Conservation (phyloP, 2,888 invertebrate species). For the Endomychus coccineus region DNA sequence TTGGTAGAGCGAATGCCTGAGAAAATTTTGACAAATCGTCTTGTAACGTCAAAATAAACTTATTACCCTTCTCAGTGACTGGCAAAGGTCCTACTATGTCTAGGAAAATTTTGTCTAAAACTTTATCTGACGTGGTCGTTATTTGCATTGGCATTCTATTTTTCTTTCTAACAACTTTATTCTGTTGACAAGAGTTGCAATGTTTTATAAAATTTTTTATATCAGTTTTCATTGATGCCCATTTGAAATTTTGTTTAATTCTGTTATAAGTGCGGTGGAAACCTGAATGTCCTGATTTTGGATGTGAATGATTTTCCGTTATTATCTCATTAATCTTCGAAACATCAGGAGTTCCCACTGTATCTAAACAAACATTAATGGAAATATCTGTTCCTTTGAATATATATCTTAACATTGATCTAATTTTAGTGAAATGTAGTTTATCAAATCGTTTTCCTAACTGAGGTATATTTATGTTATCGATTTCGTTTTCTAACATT, state of each 20-base stretch:
- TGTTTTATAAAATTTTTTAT: slow-evolving; percentile 31
- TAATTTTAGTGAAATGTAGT: too few species aligned
- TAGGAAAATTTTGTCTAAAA: slow-evolving; percentile 28
- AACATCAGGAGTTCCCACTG: slow-evolving; percentile 10
- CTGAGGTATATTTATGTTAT: too few species aligned
- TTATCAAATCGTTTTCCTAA: too few species aligned
- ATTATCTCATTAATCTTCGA: slow-evolving; percentile 23
- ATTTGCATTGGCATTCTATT: slow-evolving; percentile 29
- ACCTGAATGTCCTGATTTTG: slow-evolving; percentile 23
- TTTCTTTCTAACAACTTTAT: too few species aligned
- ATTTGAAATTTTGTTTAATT: slow-evolving; percentile 28
- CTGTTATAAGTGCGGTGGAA: slow-evolving; percentile 24
- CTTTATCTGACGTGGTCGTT: slow-evolving; percentile 26
- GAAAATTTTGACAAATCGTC: slow-evolving; percentile 29
- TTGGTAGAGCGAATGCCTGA: slow-evolving; percentile 22
- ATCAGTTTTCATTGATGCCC: slow-evolving; percentile 32
- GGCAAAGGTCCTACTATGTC: slow-evolving; percentile 30
- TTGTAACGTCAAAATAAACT: slow-evolving; percentile 20
- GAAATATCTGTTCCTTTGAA: slow-evolving; percentile 20
- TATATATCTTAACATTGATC: slow-evolving; percentile 19
- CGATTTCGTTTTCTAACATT: too few species aligned
- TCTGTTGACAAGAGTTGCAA: too few species aligned
- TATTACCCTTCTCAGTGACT: slow-evolving; percentile 7
- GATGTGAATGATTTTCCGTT: slow-evolving; percentile 21
- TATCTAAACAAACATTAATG: slow-evolving; percentile 20